Conservation (phyloP, 2,113 vertebrate species). For the Nanorana parkeri region DNA sequence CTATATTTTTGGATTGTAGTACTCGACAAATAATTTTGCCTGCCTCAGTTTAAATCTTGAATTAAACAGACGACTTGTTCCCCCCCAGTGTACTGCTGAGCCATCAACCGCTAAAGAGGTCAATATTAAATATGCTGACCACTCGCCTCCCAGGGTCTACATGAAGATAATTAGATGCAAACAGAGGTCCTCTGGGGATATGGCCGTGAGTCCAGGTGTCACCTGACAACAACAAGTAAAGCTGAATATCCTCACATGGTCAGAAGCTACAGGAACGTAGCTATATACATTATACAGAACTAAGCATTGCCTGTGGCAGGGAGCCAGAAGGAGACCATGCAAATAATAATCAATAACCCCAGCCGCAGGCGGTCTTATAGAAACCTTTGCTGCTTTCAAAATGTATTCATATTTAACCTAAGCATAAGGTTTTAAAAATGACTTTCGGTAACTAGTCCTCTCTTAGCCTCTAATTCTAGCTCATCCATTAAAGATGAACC, state of each 20-base stretch:
- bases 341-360: conserved; percentile 35
- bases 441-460: neutral
- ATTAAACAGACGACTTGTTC: conserved; percentile 32
- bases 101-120: conserved; percentile 47
- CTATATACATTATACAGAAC: neutral
- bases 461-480: neutral
- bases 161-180: conserved; percentile 51
- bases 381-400: conserved; percentile 6
- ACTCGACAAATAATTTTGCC: conserved; percentile 40
- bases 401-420: neutral
- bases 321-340: conserved; percentile 23
- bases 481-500: neutral
- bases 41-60: conserved; percentile 32
- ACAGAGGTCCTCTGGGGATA: conserved; percentile 29
- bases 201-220: conserved; percentile 39
- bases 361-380: conserved; percentile 29
- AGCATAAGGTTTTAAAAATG: neutral
- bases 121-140: conserved; percentile 58
- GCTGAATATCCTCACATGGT: conserved; percentile 24
- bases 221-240: conserved; percentile 31
- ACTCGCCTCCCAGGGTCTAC: conserved; percentile 39
- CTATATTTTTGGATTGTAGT: conserved; percentile 21
- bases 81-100: conserved; percentile 36
- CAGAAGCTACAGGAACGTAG: neutral
- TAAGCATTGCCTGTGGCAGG: conserved; percentile 30